Conservation (phyloP, 2,113 vertebrate species). For the Syngnathus floridae region DNA sequence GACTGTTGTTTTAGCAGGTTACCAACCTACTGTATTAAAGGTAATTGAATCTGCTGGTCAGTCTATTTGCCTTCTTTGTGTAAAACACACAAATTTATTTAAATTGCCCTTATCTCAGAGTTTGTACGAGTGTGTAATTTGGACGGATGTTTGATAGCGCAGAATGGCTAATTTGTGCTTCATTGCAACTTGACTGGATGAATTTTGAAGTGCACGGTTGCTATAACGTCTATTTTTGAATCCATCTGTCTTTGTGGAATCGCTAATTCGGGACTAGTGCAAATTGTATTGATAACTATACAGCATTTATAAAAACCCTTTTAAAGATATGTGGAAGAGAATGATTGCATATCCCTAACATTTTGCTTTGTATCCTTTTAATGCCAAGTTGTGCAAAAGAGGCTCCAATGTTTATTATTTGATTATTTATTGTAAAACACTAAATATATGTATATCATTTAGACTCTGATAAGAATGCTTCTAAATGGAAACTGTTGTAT, state of each 20-base stretch:
- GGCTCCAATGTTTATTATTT: neutral
- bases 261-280: neutral
- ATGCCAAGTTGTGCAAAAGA: constrained; percentile 6
- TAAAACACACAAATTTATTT: constrained; percentile 38
- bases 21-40: constrained; percentile 44
- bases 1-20: constrained; percentile 40
- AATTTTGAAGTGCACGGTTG: constrained; percentile 29
- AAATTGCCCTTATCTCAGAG: constrained; percentile 29
- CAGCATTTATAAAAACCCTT: neutral
- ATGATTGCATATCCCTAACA: neutral
- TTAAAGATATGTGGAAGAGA: neutral
- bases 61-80: constrained; percentile 60
- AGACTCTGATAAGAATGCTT: constrained; percentile 10
- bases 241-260: neutral
- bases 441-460: neutral
- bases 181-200: constrained; percentile 25
- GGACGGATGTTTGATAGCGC: constrained; percentile 21
- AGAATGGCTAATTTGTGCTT: constrained; percentile 25
- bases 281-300: neutral
- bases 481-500: constrained; percentile 26
- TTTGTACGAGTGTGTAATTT: constrained; percentile 33
- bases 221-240: constrained; percentile 21
- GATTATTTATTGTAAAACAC: constrained; percentile 15
- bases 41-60: constrained; percentile 72
- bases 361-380: constrained; percentile 4